These are phyloP conservation scores for Eretmochelys imbricata DNA, from an alignment of 2,113 vertebrate species.

Conservation along the genomic window DNA sequence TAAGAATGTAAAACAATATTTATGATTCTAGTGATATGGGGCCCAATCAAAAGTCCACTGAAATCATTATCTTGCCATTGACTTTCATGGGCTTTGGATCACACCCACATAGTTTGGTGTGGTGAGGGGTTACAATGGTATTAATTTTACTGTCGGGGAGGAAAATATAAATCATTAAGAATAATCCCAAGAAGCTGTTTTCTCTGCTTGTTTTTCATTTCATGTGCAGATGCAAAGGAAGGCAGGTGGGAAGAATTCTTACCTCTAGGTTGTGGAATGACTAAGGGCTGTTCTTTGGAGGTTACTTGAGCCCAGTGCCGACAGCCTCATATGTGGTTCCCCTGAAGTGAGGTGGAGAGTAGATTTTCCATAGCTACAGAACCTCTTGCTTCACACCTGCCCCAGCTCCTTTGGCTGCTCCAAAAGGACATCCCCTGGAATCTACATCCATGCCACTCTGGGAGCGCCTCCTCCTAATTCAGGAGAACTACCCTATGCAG, in stretches of 20 bases:
- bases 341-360: not conserved
- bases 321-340: not conserved
- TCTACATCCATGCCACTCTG: not conserved
- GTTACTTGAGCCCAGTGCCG: not conserved
- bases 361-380: not conserved
- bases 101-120: not conserved
- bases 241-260: not conserved
- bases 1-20: not conserved
- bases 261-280: not conserved
- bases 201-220: not conserved
- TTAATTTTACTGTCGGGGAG: not conserved
- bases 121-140: not conserved
- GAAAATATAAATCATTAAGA: not conserved
- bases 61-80: not conserved
- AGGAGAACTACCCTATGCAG: not conserved
- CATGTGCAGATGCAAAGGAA: not conserved
- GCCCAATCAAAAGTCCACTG: not conserved
- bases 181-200: not conserved
- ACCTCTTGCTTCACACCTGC: not conserved
- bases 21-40: not conserved
- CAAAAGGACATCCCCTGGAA: not conserved
- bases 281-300: not conserved
- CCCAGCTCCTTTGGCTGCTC: not conserved
- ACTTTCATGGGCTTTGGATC: not conserved
- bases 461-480: not conserved